phyloP scores from a whole-genome alignment of 2,113 vertebrate species.

The Xyliphius kryptos region DNA sequence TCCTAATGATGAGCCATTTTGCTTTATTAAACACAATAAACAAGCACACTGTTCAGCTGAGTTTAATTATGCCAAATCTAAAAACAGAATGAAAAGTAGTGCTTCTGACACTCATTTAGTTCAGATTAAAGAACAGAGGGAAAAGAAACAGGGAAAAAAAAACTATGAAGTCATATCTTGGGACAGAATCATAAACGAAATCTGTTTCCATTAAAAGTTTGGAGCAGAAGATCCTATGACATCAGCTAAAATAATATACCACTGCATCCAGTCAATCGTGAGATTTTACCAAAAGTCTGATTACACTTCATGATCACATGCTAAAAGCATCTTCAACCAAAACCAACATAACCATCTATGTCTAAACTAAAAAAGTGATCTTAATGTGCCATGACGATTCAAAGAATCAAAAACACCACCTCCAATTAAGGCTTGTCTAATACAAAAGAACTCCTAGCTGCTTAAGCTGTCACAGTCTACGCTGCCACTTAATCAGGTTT shows the following conservation, averaged over 20 bases:
- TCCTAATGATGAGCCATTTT: too few species aligned
- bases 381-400: neutral
- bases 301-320: neutral
- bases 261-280: neutral
- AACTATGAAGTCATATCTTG: slow-evolving; percentile 17
- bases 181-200: slow-evolving; percentile 8
- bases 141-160: neutral
- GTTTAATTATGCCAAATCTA: too few species aligned
- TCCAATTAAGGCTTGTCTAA: too few species aligned
- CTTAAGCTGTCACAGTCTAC: too few species aligned
- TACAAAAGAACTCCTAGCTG: too few species aligned
- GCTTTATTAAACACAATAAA: too few species aligned
- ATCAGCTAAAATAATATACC: neutral
- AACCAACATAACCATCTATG: neutral
- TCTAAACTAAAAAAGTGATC: neutral
- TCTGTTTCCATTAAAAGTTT: slow-evolving; percentile 15
- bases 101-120: too few species aligned
- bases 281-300: neutral
- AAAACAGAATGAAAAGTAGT: too few species aligned
- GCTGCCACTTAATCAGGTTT: too few species aligned
- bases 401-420: neutral
- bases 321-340: neutral
- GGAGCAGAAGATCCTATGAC: slow-evolving; percentile 4
- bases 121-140: too few species aligned
- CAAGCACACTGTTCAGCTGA: too few species aligned